A percentile compares a stretch with the other conserved stretches of the same genome.
Conservation (phyloP, 2,113 vertebrate genomes). For the Parotia lawesii region DNA sequence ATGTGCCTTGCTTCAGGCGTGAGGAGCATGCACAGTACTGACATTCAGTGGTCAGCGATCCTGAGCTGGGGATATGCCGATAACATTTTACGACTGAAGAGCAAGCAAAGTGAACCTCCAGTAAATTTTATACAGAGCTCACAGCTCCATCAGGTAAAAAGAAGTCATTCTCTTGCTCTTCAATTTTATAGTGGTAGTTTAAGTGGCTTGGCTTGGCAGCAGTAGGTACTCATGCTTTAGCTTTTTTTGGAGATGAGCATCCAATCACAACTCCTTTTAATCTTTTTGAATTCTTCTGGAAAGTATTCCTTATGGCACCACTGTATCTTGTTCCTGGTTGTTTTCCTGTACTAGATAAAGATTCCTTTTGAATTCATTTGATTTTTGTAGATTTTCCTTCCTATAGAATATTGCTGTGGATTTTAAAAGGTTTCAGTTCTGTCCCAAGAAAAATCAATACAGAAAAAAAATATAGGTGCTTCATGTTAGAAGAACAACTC, state of each 20-base stretch:
- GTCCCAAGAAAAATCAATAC: background rate
- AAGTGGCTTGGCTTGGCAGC: background rate
- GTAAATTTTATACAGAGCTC: constrained; percentile 96
- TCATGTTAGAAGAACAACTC: background rate
- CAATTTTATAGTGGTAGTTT: background rate
- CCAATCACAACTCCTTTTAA: background rate
- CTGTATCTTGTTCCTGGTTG: background rate
- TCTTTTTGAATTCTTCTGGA: background rate
- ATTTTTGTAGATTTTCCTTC: background rate
- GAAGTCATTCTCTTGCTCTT: background rate
- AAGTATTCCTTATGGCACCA: background rate
- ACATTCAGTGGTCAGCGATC: constrained; percentile 98
- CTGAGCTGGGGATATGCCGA: constrained; percentile 96
- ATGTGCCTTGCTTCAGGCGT: constrained; percentile 76
- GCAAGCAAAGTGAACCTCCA: constrained; percentile 96
- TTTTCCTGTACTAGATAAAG: background rate
- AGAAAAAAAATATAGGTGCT: background rate
- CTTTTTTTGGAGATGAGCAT: background rate
- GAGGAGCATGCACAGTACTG: constrained; percentile 96
- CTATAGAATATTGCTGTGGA: background rate
- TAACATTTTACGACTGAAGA: constrained; percentile 93
- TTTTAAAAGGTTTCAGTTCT: background rate
- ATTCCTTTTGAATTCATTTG: background rate
- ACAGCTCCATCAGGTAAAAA: constrained; percentile 87
- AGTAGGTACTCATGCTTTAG: background rate